These are phyloP conservation scores for Pachypeltis micranthus DNA, from an alignment of 1,140 invertebrate genomes.

Conservation along the genomic window DNA sequence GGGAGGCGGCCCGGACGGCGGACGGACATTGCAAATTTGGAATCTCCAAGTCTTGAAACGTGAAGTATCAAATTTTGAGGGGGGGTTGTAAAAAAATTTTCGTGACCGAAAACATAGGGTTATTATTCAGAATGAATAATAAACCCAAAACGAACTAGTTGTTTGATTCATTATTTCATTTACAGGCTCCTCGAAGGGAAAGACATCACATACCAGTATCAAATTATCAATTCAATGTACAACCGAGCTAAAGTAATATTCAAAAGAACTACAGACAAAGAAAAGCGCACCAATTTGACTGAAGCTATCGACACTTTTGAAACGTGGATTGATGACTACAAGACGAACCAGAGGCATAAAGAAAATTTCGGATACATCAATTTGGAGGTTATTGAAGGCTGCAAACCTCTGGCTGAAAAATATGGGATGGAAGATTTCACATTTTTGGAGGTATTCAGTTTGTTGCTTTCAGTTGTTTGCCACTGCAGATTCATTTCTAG, in stretches of 20 bases:
- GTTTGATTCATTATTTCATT: constrained; percentile 6
- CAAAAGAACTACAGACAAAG: constrained; percentile 35
- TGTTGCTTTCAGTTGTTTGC: too few species aligned
- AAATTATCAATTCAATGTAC: constrained; percentile 34
- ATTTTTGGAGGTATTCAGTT: constrained; percentile 31
- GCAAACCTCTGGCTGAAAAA: constrained; percentile 30
- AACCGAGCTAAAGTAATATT: constrained; percentile 34
- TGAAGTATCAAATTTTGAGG: too few species aligned
- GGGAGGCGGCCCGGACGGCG: too few species aligned
- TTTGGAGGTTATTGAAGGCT: constrained; percentile 32
- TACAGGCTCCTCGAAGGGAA: constrained; percentile 32
- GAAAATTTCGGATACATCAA: constrained; percentile 35
- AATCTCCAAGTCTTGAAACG: too few species aligned
- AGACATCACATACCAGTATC: constrained; percentile 35
- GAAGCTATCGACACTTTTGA: constrained; percentile 34
- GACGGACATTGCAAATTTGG: too few species aligned
- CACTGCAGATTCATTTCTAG: too few species aligned
- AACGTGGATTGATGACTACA: constrained; percentile 36
- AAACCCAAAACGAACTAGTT: too few species aligned
- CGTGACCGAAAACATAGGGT: constrained; percentile 1
- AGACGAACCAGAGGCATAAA: constrained; percentile 30
- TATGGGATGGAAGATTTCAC: constrained; percentile 30
- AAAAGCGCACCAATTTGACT: constrained; percentile 32
- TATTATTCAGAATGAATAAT: too few species aligned
- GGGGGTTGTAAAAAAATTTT: neutral